Evolutionary conservation across 2,113 vertebrate genomes (phyloP), one percentile per base, ranked within the genome.

Genomic region (Oncorhynchus mykiss): DNA sequence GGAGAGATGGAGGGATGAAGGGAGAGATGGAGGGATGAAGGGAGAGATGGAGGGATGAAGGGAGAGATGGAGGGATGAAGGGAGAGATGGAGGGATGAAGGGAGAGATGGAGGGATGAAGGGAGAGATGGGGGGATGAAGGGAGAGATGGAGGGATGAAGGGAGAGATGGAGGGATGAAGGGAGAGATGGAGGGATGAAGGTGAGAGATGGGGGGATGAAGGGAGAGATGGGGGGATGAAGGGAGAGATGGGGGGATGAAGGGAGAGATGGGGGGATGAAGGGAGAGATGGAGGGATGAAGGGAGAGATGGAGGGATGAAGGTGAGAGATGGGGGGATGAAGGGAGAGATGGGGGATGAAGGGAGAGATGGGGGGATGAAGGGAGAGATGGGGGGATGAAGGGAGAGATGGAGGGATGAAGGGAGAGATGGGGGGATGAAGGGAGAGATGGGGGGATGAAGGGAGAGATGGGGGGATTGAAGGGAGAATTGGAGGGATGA

Each of bases 131-230:
- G n/a, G n/a, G n/a, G n/a, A n/a, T n/a, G n/a, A n/a, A 70, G 48
- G 76, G 51, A 54, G 60, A 51, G 67, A 45, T 39, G 18, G 27
- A 49, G 16, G 60, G 3, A 67, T 12, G 6, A 20, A 49, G 18
- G 39, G 1, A 48, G 6, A 70, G 20, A 45, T 31, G 34, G 31
- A 20, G 12, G 16, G 13, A n/a, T 29, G 22, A 4, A 24, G 31
- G 31, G n/a, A 29, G 59, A 25, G 2, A 29, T 12, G 25, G n/a
- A n/a, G n/a, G n/a, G n/a, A n/a, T n/a, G n/a, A n/a, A n/a, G n/a
- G n/a, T n/a, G 73, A 39, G 85, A 68, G 80, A 86, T 5, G 64
- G 22, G n/a, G n/a, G n/a, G n/a, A n/a, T n/a, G n/a, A n/a, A 70
- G 48, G 76, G 51, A 54, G 60, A 51, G 67, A 45, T 39, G 18